phyloP scores from a whole-genome alignment of 2,797 vertebrate species.

The Balearica regulorum region DNA sequence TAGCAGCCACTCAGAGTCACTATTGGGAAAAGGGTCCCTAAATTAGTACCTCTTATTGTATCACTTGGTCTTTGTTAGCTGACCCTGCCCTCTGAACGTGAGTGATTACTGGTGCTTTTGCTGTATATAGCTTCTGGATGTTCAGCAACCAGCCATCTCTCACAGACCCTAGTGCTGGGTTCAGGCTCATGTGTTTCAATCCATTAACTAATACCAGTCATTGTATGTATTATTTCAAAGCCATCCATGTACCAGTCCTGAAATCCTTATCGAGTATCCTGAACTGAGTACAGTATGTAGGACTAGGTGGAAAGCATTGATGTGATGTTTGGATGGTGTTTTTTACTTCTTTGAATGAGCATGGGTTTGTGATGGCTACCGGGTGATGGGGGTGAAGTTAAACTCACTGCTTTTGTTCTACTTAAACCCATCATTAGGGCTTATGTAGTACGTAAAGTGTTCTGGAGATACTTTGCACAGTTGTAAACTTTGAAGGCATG shows the following conservation, averaged over 20 bases:
- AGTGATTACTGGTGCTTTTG: neutral
- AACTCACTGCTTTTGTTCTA: neutral
- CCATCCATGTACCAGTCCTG: neutral
- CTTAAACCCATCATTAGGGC: neutral
- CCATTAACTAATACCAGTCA: neutral
- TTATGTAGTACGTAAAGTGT: neutral
- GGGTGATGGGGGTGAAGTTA: neutral
- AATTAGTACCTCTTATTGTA: neutral
- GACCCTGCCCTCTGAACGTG: neutral
- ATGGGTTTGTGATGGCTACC: neutral
- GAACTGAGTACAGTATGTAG: neutral
- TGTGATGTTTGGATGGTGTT: neutral
- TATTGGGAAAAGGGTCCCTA: neutral
- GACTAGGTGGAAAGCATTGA: neutral
- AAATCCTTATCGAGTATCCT: neutral
- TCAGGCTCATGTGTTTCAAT: neutral
- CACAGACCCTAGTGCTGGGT: neutral
- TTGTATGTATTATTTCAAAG: neutral
- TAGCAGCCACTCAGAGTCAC: neutral
- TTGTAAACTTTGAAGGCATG: neutral
- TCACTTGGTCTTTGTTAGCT: accelerated
- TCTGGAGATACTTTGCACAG: neutral
- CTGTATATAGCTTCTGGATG: neutral
- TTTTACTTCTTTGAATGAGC: neutral
- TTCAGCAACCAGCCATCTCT: neutral